Base-by-base conservation (phyloP, 2,113 vertebrate genomes). In the Arothron firmamentum region DNA sequence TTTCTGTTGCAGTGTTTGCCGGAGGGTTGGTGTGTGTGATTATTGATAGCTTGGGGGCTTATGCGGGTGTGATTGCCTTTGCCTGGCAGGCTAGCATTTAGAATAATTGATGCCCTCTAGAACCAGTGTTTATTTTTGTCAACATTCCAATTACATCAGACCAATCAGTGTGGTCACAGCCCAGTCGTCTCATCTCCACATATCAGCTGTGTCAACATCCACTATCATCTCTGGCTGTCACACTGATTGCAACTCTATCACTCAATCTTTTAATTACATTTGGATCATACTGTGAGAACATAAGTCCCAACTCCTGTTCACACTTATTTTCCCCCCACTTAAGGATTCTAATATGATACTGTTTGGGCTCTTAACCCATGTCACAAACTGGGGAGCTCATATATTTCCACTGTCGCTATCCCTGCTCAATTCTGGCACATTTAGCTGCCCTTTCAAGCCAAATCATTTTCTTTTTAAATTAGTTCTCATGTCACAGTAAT, bases 91-190 rank as follows among this genome's bases (percentile, higher is more conserved):
- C 65, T 43, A 21, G 51, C 57, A 13, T 81, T 85, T 76, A 73
- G 62, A 84, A 75, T 81, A 75, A 79, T 81, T 71, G 67, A 61
- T 61, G 77, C 73, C 78, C 80, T 74, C 72, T 61, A 81, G 76
- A 82, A 82, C 59, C 38, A 18, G 47, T 80, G 75, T 82, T 85
- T 86, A 85, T 87, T 86, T 87, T 85, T 77, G 79, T 83, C 82
- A 85, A 76, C 83, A 78, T 85, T 83, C 80, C 75, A 88, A 83
- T 85, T 85, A 85, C 79, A 77, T 82, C 64, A 63, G 80, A 75
- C 84, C 84, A 87, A 87, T 88, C 83, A 83, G 65, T 78, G 75
- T 79, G 83, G 83, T 85, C 85, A 85, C 85, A 87, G 80, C 80
- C 80, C 79, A 75, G 75, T 78, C 72, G 54, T 83, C 79, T 81